Conservation (phyloP, 2,797 vertebrate species). For the Eptatretus atami region DNA sequence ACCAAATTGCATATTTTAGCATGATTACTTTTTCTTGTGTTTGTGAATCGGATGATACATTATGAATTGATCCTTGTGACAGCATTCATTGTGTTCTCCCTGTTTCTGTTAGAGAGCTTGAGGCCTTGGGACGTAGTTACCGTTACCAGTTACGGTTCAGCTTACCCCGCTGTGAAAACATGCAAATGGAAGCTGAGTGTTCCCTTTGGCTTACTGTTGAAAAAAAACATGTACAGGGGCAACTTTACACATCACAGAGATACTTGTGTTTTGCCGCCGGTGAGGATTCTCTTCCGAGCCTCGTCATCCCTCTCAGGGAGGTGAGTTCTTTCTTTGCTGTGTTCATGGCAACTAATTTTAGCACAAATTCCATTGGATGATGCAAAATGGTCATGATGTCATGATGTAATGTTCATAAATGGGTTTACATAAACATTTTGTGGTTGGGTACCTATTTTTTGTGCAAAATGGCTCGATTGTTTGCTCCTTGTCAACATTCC, state of each 20-base stretch:
- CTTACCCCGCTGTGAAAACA: slow-evolving; percentile 71
- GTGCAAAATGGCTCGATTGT: too few species aligned
- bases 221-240: slow-evolving; percentile 85
- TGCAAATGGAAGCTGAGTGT: slow-evolving; percentile 84
- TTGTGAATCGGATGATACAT: too few species aligned
- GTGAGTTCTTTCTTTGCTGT: slow-evolving; percentile 14
- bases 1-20: too few species aligned
- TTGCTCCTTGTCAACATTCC: too few species aligned
- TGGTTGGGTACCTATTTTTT: too few species aligned
- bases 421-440: too few species aligned
- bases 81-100: too few species aligned
- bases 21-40: too few species aligned
- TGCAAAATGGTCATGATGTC: too few species aligned
- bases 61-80: too few species aligned
- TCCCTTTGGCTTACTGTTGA: slow-evolving; percentile 93
- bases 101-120: slow-evolving; percentile 32
- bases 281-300: slow-evolving; percentile 62
- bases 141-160: slow-evolving; percentile 62
- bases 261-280: slow-evolving; percentile 98
- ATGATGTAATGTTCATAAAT: too few species aligned
- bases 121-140: slow-evolving; percentile 77
- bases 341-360: neutral
- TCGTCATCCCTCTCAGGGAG: slow-evolving; percentile 83
- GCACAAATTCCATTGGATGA: too few species aligned
- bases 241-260: slow-evolving; percentile 96